Evolutionary conservation across 2,797 vertebrate species (phyloP), one percentile per base, ranked within the genome.

Genomic region (Buceros bicornis): DNA sequence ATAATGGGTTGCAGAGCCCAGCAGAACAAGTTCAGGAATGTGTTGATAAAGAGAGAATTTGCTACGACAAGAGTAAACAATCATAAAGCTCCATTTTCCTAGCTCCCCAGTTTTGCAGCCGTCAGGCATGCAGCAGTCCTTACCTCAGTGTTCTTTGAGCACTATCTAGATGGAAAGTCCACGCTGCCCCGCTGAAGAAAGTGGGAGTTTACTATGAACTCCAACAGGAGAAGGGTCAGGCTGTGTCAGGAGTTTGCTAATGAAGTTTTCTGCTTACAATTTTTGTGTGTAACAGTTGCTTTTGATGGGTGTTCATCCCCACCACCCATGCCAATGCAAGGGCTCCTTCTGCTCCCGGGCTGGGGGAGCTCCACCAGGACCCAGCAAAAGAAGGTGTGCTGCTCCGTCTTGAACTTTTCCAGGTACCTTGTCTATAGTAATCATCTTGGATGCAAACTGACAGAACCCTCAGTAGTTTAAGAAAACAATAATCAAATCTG

Each of bases 331-430:
- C 14, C 6, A 4, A 21, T 48, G 26, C 31, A 56, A 72, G 25
- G 51, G 28, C 19, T 57, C 48, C 17, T n/a, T 67, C 13, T 3
- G 12, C 64, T 79, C 50, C 33, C 0, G 3, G 54, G 20, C 57
- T 43, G 53, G 7, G 11, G 24, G 8, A 51, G 10, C 48, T 73
- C 42, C 2, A 3, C 14, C 62, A 82, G 70, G 45, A 83, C 31
- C 5, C n/a, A 13, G 26, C 0, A 3, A 13, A 13, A 76, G 17
- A 17, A 79, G 42, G 26, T 47, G 16, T 1, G 0, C 42, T 43
- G 53, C 48, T 87, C 50, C 20, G 7, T 43, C 77, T 69, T 11
- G 4, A 80, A 85, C 60, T 91, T 74, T 67, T 47, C 43, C 57
- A 65, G 57, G 21, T 11, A 89, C 18, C 12, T 11, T 80, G 31